Base-by-base conservation (phyloP, 1,140 invertebrate species). In the Heliconius melpomene region DNA sequence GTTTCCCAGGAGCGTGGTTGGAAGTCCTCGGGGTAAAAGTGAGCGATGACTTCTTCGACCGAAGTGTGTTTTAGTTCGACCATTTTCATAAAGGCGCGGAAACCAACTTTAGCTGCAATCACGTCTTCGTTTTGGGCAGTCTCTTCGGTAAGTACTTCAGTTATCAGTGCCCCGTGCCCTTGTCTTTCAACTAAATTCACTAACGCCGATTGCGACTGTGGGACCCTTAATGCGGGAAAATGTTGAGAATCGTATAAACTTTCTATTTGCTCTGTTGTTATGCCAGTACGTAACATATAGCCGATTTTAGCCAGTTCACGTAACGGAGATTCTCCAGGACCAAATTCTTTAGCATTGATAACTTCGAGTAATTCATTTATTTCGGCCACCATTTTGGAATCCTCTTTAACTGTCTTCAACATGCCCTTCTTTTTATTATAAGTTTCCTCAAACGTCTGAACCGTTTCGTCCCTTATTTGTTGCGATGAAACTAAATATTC, bases 71-170 rank as follows among this genome's bases (percentile, higher is more conserved):
- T 96, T 71, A 97, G 92, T 87, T 98, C 97, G 11, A 98, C 96
- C 97, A 98, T 98, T 86, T 96, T 96, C 94, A 98, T 97, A 86
- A 98, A 97, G 8, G 97, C 97, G 84, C 96, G 96, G 89, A 98
- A 98, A 11, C 97, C 97, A 76, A 97, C 96, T 77, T 97, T 97
- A 1, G 97, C 96, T 20, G 97, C 97, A 50, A 97, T 95, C 23
- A 96, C 93, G 74, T 96, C 96, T 90, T 98, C 97, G 84, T 97
- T 97, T 46, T 96, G 96, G 6, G 96, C 96, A 0, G 94, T 93
- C 90, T 97, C 97, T 93, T 97, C 97, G 0, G 97, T 96, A 20
- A 98, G 94, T 29, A 98, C 97, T 91, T 98, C 96, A 1, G 97
- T 96, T 74, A 98, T 97, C 8, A 98, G 90, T 1, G 97, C 95